These are phyloP conservation scores for Eumaeus atala DNA, from an alignment of 1,140 invertebrate species.

Conservation along the genomic window DNA sequence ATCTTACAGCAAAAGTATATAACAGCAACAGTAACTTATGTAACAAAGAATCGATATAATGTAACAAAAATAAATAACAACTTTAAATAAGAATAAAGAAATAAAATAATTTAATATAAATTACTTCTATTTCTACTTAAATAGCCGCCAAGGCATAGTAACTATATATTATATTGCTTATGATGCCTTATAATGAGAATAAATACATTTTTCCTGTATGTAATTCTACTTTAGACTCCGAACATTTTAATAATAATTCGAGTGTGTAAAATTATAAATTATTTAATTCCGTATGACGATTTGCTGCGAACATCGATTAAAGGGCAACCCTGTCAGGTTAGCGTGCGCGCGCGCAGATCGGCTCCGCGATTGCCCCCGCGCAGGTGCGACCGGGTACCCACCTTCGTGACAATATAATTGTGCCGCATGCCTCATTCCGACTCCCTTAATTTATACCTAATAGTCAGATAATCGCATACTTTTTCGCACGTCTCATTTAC, in stretches of 20 bases:
- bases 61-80: too few species aligned
- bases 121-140: too few species aligned
- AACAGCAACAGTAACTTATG: too few species aligned
- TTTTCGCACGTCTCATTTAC: slow-evolving; percentile 70
- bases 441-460: slow-evolving; percentile 70
- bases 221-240: neutral
- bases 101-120: neutral
- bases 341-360: slow-evolving; percentile 52
- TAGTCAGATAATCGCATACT: slow-evolving; percentile 67
- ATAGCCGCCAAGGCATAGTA: too few species aligned
- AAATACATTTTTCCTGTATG: too few species aligned
- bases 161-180: too few species aligned
- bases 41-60: too few species aligned
- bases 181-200: too few species aligned
- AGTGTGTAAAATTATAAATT: slow-evolving; percentile 9
- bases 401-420: slow-evolving; percentile 72
- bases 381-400: slow-evolving; percentile 45
- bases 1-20: too few species aligned
- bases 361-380: slow-evolving; percentile 42
- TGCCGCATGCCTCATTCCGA: slow-evolving; percentile 56
- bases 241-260: neutral
- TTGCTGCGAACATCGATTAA: slow-evolving; percentile 27
- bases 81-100: slow-evolving; percentile 1
- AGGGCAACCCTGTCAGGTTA: slow-evolving; percentile 31
- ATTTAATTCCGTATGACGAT: slow-evolving; percentile 11